Base-by-base conservation (phyloP, 2,797 vertebrate species). In the Artibeus lituratus region DNA sequence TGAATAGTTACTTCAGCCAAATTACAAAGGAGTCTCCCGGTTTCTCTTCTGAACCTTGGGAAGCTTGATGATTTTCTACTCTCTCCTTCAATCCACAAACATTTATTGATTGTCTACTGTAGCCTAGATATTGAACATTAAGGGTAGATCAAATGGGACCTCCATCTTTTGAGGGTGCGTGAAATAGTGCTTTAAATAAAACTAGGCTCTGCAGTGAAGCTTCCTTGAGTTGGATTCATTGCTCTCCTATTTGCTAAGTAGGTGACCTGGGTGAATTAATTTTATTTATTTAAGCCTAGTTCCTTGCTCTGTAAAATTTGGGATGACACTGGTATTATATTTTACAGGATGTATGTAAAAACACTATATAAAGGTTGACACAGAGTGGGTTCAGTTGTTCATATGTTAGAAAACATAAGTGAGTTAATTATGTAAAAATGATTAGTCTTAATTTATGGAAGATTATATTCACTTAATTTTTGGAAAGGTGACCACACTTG, bases 1-100 rank as follows among this genome's bases (percentile, higher is more conserved):
- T 95, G 95, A 96, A 96, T 95, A 96, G 95, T 97, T 96, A 96
- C 97, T 95, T 95, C 94, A 94, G 96, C 96, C 97, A 97, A 97
- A 97, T 98, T 97, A 91, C 91, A 87, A 85, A 95, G 97, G 97
- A 97, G 96, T 87, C 96, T 96, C 78, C 89, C 91, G 86, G 88
- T 53, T 93, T 96, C 93, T 93, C 94, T 70, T 51, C 94, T 73
- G 91, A 95, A 81, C 83, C 80, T 32, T 29, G 59, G 69, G 91
- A 95, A 96, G 80, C 39, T 88, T 84, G 95, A 97, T 96, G 65
- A 93, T 93, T 93, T 96, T 96, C 94, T 82, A 57, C 88, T 91
- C 70, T 92, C 91, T 81, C 78, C 91, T 96, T 96, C 96, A 93
- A 91, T 98, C 97, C 97, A 73, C 89, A 88, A 95, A 88, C 80